These are phyloP conservation scores for Antedon mediterranea DNA, from an alignment of 53 echinoderm and acorn worm genomes.

Conservation along the genomic window DNA sequence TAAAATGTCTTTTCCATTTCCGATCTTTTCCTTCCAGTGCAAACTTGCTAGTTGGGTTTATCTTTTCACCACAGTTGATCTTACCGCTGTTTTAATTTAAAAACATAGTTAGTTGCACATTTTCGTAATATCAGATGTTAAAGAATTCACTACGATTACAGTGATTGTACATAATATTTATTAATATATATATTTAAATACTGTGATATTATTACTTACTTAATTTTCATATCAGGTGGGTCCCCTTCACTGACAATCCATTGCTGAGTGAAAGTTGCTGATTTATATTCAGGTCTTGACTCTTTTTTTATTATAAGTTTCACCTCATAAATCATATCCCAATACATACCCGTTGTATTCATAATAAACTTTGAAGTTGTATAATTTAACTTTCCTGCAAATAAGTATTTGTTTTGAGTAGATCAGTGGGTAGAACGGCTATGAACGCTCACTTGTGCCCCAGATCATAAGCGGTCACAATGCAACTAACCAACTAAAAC, in stretches of 20 bases:
- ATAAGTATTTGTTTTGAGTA: too few species aligned
- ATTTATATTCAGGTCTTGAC: too few species aligned
- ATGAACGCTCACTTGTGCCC: too few species aligned
- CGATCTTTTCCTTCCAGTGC: slow-evolving; percentile 50
- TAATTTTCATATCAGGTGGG: slow-evolving; percentile 27
- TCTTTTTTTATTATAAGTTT: slow-evolving; percentile 36
- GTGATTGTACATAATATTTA: too few species aligned
- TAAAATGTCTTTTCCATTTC: slow-evolving; percentile 42
- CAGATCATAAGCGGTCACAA: too few species aligned
- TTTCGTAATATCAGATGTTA: too few species aligned
- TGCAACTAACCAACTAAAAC: too few species aligned
- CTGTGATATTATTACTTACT: slow-evolving; percentile 13
- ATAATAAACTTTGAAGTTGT: slow-evolving; percentile 16
- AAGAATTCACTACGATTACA: too few species aligned
- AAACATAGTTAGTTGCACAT: too few species aligned
- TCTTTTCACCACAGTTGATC: slow-evolving; percentile 63
- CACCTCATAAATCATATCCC: slow-evolving; percentile 73
- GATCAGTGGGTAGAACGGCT: too few species aligned
- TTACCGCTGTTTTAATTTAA: slow-evolving; percentile 37
- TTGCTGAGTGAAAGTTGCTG: slow-evolving; percentile 35
- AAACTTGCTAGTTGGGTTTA: slow-evolving; percentile 74
- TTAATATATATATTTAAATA: not conserved
- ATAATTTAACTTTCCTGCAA: slow-evolving; percentile 10
- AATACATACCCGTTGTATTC: slow-evolving; percentile 53
- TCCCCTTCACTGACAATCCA: slow-evolving; percentile 20